A percentile compares a stretch with the other conserved stretches of the same genome.
These are phyloP conservation scores for Mixornis gularis DNA, from an alignment of 2,113 vertebrate species.

Conservation along the genomic window DNA sequence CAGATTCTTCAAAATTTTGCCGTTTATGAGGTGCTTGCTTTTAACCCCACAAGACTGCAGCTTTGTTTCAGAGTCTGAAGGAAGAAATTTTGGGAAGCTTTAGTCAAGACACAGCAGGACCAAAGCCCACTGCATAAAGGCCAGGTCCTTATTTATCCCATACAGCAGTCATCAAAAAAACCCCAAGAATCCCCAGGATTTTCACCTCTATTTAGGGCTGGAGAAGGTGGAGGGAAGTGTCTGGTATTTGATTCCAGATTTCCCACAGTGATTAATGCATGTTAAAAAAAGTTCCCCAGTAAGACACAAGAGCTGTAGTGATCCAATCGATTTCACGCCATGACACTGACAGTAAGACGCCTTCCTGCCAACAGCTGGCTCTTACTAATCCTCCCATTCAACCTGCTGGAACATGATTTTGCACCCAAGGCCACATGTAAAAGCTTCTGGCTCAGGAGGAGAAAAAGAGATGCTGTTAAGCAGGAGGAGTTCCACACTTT, in stretches of 20 bases:
- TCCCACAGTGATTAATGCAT: background rate
- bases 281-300: background rate
- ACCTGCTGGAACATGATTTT: slow-evolving; percentile 8
- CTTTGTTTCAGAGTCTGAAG: background rate
- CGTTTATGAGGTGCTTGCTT: background rate
- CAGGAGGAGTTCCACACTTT: background rate
- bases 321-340: slow-evolving; percentile 5
- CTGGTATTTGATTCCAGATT: slow-evolving; percentile 23
- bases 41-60: background rate
- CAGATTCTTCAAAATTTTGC: background rate
- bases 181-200: background rate
- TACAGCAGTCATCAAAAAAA: background rate
- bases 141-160: background rate
- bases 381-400: slow-evolving; percentile 42
- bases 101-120: background rate
- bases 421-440: slow-evolving; percentile 39
- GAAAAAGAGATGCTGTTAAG: background rate
- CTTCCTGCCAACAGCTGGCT: slow-evolving; percentile 37
- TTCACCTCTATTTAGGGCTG: background rate
- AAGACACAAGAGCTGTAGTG: background rate
- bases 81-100: background rate
- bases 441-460: background rate
- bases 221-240: background rate
- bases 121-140: background rate
- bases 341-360: background rate